Evolutionary conservation across 2,797 vertebrate species (phyloP), one percentile per base, ranked within the genome.

Genomic region (Poecilia picta): DNA sequence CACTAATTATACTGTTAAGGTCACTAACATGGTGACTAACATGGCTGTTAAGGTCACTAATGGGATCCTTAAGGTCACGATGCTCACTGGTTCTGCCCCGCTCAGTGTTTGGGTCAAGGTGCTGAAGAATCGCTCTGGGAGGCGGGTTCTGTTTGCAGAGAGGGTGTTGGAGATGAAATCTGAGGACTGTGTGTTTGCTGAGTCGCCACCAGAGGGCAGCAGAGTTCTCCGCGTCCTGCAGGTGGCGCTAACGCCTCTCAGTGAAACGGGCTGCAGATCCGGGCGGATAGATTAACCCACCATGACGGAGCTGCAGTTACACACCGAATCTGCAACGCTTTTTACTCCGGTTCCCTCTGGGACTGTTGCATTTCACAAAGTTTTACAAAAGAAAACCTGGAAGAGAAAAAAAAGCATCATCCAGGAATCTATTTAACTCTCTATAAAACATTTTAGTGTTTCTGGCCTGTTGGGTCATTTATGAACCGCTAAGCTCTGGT

Each of bases 171-270:
- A 46, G 15, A 2, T 47, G 46, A 47, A 47, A 5, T 47, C 46
- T 47, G 46, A 5, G 46, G 20, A 68, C 18, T 18, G 55, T 47
- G 75, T 10, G 28, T 8, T 5, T 64, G 64, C 43, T 75, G 8
- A 68, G 41, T 5, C 5, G 72, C 81, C 89, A 88, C 80, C 47
- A 83, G 88, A 43, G 72, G 87, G 6, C 79, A 87, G 85, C 82
- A 89, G 73, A 84, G 28, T 18, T 16, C 31, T 51, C 83, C 25
- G 8, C 13, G 23, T 49, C 46, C 51, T 28, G 28, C 20, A 25
- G 3, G 13, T 8, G 39, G 3, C 2, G 8, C 39, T n/a, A n/a
- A 4, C 18, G 3, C 6, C 5, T n/a, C 15, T 23, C 10, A 51
- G 47, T 23, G 18, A 73, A 51, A 49, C 16, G 12, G 45, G 31